phyloP scores from a whole-genome alignment of 2,113 vertebrate genomes.

The Spea multiplicata region DNA sequence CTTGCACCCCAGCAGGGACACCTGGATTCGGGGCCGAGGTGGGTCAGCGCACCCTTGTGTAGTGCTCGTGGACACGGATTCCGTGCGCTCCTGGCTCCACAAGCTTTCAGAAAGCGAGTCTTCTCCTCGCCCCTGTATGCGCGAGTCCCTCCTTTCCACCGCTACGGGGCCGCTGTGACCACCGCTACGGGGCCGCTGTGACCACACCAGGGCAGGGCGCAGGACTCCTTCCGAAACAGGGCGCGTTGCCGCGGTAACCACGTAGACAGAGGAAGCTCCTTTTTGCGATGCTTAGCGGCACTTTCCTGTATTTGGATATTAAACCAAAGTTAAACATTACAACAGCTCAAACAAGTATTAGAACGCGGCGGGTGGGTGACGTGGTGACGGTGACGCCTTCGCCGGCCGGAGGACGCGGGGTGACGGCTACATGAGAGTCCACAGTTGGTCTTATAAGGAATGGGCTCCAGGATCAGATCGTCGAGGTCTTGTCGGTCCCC shows the following conservation, averaged over 20 bases:
- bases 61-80: background rate
- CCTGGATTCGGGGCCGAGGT: background rate
- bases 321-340: constrained; percentile 85
- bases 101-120: background rate
- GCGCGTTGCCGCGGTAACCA: constrained; percentile 41
- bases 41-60: background rate
- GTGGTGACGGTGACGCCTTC: constrained; percentile 69
- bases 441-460: constrained; percentile 12
- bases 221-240: constrained; percentile 20
- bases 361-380: constrained; percentile 75
- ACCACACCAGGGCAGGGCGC: constrained; percentile 5
- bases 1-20: background rate
- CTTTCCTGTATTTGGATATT: constrained; percentile 80
- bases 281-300: constrained; percentile 54
- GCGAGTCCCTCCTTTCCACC: background rate
- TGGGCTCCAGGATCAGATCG: constrained; percentile 73
- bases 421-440: background rate
- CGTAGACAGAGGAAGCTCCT: constrained; percentile 52
- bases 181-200: background rate
- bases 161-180: constrained; percentile 1
- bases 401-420: background rate
- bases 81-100: constrained; percentile 31
- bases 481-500: constrained; percentile 90
- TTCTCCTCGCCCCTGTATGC: background rate
- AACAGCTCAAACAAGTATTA: constrained; percentile 93